A percentile compares a stretch with the other conserved stretches of the same genome.
phyloP scores from a whole-genome alignment of 2,113 vertebrate genomes.

The Anolis carolinensis region DNA sequence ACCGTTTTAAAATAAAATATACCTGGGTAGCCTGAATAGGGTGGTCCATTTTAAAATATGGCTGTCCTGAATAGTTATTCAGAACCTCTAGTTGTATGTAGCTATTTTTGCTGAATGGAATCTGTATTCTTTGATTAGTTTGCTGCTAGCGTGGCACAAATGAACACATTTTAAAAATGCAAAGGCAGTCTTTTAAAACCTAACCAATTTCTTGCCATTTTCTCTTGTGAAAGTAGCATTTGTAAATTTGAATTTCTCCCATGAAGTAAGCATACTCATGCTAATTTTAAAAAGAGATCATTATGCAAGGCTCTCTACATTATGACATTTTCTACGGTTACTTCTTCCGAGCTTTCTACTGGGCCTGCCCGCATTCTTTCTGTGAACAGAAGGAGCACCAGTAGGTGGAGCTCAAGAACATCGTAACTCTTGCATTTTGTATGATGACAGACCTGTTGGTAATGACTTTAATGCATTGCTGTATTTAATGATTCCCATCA shows the following conservation, averaged over 20 bases:
- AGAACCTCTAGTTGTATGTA: not conserved
- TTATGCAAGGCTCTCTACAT: not conserved
- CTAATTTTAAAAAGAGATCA: not conserved
- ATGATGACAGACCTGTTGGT: conserved; percentile 1
- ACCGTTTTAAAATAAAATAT: not conserved
- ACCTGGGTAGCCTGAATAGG: conserved; percentile 3
- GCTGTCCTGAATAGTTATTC: not conserved
- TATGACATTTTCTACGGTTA: not conserved
- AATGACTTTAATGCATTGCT: not conserved
- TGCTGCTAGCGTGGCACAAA: not conserved
- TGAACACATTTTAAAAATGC: not conserved
- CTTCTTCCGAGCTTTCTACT: not conserved
- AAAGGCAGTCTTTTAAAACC: not conserved
- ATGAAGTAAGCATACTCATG: not conserved
- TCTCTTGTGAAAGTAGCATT: not conserved
- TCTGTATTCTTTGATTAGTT: not conserved
- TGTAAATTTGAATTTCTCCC: not conserved
- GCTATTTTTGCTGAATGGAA: not conserved
- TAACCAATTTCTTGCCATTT: not conserved
- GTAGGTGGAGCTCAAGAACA: conserved; percentile 30
- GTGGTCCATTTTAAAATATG: conserved; percentile 6
- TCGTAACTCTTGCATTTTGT: not conserved
- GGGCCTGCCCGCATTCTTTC: not conserved
- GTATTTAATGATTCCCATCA: not conserved
- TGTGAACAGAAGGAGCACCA: not conserved